phyloP scores from a whole-genome alignment of 2,113 vertebrate species.

The Pelecanoides urinatrix region DNA sequence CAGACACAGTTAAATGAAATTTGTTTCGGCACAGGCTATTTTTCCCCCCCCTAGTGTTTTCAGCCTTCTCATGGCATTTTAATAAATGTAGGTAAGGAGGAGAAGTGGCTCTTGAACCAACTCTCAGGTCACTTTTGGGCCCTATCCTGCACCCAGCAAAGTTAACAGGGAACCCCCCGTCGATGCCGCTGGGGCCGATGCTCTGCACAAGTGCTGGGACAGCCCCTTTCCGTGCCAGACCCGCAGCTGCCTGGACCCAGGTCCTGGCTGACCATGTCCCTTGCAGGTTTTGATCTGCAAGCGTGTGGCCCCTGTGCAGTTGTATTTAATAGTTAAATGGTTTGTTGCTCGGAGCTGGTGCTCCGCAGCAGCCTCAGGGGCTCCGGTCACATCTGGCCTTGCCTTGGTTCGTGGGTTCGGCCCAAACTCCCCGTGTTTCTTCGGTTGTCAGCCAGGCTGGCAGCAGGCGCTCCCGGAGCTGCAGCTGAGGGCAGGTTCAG shows the following conservation, averaged over 20 bases:
- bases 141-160: neutral
- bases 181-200: accelerated
- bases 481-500: neutral
- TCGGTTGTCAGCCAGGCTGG: accelerated
- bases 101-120: neutral
- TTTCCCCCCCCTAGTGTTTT: neutral
- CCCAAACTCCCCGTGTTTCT: neutral
- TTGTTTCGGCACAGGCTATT: neutral
- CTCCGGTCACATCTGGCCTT: neutral
- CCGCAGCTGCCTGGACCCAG: neutral
- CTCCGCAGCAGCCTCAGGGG: neutral
- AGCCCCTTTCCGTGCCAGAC: neutral
- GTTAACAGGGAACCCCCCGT: accelerated
- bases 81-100: neutral
- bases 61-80: neutral
- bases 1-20: accelerated
- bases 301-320: neutral
- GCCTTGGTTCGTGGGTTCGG: neutral
- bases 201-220: accelerated
- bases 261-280: accelerated
- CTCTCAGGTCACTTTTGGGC: neutral
- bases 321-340: neutral
- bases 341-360: neutral
- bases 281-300: accelerated
- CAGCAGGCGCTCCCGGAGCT: neutral